Conservation (phyloP, 2,113 vertebrate genomes). For the Emydura subglobosa region DNA sequence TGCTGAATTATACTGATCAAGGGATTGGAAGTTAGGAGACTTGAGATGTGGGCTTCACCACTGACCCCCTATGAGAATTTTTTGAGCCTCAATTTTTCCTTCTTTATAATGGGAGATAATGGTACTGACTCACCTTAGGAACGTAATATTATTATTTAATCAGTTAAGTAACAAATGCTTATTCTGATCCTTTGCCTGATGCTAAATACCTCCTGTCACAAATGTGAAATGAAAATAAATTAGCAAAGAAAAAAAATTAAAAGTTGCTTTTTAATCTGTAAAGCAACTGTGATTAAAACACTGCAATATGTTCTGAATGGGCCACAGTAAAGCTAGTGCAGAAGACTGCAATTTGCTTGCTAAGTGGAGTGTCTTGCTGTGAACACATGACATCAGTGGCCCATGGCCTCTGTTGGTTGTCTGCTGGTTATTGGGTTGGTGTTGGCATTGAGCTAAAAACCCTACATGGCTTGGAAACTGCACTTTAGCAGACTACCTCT, state of each 20-base stretch:
- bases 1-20: neutral
- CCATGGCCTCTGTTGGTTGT: neutral
- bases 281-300: neutral
- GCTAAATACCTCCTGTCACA: neutral
- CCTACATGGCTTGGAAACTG: neutral
- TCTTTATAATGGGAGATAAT: neutral
- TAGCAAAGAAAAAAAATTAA: neutral
- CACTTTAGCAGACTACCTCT: neutral
- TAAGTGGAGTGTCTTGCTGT: neutral
- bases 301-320: neutral
- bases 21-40: neutral
- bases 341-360: neutral
- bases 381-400: neutral
- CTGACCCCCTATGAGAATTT: neutral
- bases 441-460: slow-evolving; percentile 1
- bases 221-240: neutral
- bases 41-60: neutral
- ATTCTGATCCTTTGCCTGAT: neutral
- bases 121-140: neutral
- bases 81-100: neutral
- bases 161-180: neutral
- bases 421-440: neutral
- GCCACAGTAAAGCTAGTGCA: neutral
- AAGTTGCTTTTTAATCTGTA: neutral
- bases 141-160: neutral